These are phyloP conservation scores for Jordanella pulchra DNA, from an alignment of 2,797 vertebrate species.

Conservation along the genomic window DNA sequence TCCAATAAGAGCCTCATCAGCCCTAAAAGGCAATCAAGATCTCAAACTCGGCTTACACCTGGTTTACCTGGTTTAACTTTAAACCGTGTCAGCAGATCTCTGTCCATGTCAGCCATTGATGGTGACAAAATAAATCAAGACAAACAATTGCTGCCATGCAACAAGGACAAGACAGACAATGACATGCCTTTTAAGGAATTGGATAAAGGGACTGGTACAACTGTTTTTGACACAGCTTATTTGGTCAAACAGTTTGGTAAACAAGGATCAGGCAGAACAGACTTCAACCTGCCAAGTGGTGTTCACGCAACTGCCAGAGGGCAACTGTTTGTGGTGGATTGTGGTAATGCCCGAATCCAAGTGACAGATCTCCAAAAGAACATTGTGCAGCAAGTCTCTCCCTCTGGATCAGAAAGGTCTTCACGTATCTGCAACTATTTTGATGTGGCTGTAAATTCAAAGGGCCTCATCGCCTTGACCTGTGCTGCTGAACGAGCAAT, in stretches of 20 bases:
- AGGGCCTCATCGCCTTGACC: conserved; percentile 82
- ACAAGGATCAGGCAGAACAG: conserved; percentile 83
- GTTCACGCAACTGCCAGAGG: conserved; percentile 77
- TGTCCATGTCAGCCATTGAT: conserved; percentile 80
- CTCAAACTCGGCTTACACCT: conserved; percentile 24
- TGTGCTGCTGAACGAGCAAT: conserved; percentile 80
- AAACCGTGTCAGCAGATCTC: conserved; percentile 65
- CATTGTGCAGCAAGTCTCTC: conserved; percentile 81
- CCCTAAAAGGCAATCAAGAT: conserved; percentile 44
- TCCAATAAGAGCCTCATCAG: conserved; percentile 19
- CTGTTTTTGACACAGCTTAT: conserved; percentile 59
- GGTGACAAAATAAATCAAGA: conserved; percentile 48
- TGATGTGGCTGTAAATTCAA: conserved; percentile 83
- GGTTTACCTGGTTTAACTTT: conserved; percentile 30
- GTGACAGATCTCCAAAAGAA: conserved; percentile 80
- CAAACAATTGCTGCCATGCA: conserved; percentile 38
- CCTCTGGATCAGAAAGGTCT: conserved; percentile 68
- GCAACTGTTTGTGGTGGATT: conserved; percentile 84
- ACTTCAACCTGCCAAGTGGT: conserved; percentile 83
- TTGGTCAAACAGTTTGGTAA: conserved; percentile 83
- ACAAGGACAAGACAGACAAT: conserved; percentile 42
- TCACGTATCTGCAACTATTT: conserved; percentile 82
- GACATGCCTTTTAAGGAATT: conserved; percentile 49
- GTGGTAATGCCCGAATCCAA: conserved; percentile 84
- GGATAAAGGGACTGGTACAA: conserved; percentile 60